Conservation (phyloP, 2,113 vertebrate genomes). For the Antigone vipio region DNA sequence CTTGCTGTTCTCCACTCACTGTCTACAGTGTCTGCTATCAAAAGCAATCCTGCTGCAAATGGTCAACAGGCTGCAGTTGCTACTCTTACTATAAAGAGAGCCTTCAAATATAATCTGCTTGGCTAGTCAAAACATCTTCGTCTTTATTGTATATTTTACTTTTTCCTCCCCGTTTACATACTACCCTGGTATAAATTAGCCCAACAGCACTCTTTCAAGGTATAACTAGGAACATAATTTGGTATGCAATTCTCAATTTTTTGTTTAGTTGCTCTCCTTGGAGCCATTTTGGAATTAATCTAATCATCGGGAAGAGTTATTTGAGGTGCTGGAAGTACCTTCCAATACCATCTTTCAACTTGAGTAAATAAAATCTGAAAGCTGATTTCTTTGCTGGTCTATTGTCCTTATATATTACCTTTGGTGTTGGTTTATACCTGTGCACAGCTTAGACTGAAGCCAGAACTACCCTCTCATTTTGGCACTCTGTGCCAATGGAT, state of each 20-base stretch:
- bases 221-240: not conserved
- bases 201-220: not conserved
- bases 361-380: not conserved
- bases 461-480: not conserved
- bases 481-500: not conserved
- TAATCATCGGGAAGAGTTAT: not conserved
- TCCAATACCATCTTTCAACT: not conserved
- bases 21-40: not conserved
- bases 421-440: not conserved
- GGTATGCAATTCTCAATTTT: not conserved
- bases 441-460: not conserved
- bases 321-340: not conserved
- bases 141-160: not conserved
- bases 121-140: not conserved
- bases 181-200: not conserved
- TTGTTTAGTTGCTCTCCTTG: not conserved
- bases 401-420: not conserved
- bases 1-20: not conserved
- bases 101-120: not conserved
- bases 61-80: not conserved
- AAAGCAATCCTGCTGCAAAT: not conserved
- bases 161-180: fast-evolving
- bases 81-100: not conserved
- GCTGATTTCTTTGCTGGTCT: not conserved
- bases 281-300: not conserved